Evolutionary conservation across 2,113 vertebrate species (phyloP).

Genomic region (Heterotilapia buettikoferi): DNA sequence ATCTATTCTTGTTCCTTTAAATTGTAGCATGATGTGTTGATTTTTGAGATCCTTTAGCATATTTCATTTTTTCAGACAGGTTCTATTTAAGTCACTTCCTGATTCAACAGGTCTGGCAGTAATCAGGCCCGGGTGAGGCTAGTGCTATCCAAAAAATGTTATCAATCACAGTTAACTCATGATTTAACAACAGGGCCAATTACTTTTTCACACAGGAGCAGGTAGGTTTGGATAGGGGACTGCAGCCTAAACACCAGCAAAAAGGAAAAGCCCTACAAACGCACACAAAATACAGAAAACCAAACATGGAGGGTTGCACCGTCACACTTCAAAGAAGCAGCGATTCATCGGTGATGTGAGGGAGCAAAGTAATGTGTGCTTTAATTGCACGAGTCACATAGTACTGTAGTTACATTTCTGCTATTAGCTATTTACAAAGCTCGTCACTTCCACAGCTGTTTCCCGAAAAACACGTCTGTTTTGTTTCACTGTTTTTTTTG

Average conservation of each 20-base stretch:
- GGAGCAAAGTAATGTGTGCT: neutral
- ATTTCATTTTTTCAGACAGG: neutral
- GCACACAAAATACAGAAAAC: neutral
- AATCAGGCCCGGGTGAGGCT: neutral
- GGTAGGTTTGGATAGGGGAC: neutral
- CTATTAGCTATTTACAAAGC: neutral
- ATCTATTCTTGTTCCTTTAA: neutral
- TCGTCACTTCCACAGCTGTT: neutral
- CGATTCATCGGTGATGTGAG: neutral
- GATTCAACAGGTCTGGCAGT: neutral
- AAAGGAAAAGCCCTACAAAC: neutral
- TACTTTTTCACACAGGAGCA: neutral
- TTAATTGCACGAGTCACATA: neutral
- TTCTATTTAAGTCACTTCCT: neutral
- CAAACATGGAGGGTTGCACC: neutral
- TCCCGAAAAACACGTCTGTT: neutral
- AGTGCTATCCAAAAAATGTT: neutral
- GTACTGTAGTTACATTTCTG: neutral
- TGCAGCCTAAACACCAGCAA: neutral
- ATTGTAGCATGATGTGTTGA: neutral
- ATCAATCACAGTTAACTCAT: neutral
- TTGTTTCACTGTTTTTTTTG: neutral
- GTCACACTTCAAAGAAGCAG: neutral
- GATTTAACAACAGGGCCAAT: accelerated
- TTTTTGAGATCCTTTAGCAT: neutral